A percentile compares a stretch with the other conserved stretches of the same genome.
phyloP scores from a whole-genome alignment of 2,113 vertebrate genomes.

The Galemys pyrenaicus region DNA sequence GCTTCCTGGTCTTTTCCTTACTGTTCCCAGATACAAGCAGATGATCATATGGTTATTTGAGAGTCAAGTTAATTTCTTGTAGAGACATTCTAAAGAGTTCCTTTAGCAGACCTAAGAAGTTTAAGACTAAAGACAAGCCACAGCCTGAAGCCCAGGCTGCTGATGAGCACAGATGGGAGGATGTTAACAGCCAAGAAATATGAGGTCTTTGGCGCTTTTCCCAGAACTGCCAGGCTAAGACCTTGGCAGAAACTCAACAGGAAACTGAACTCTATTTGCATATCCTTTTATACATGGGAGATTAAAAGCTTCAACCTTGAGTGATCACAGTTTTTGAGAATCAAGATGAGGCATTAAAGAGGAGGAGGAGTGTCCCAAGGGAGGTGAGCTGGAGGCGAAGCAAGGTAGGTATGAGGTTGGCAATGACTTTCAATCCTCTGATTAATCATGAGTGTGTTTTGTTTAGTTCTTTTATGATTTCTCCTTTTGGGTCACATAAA shows the following conservation, averaged over 20 bases:
- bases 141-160: slow-evolving; percentile 45
- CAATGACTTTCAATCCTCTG: slow-evolving; percentile 70
- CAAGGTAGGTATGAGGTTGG: slow-evolving; percentile 65
- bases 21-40: neutral
- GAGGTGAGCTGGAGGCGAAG: slow-evolving; percentile 53
- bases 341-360: slow-evolving; percentile 74
- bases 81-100: neutral
- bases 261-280: slow-evolving; percentile 80
- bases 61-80: neutral
- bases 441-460: slow-evolving; percentile 63
- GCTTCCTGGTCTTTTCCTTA: slow-evolving; percentile 35
- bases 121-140: slow-evolving; percentile 23
- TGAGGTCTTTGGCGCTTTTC: slow-evolving; percentile 69
- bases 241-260: slow-evolving; percentile 76
- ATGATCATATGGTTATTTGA: slow-evolving; percentile 42
- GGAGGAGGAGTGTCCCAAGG: slow-evolving; percentile 60
- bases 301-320: slow-evolving; percentile 80
- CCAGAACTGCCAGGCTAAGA: slow-evolving; percentile 79
- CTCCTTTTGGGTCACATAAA: slow-evolving; percentile 53
- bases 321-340: slow-evolving; percentile 77
- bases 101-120: slow-evolving; percentile 44
- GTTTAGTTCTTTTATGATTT: slow-evolving; percentile 50
- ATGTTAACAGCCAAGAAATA: slow-evolving; percentile 67
- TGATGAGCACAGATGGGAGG: slow-evolving; percentile 63
- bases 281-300: slow-evolving; percentile 77